Percentiles rank a stretch among this genome's conserved stretches.
Conservation (phyloP, 2,888 invertebrate species). For the Eumacrocentrus americanus region DNA sequence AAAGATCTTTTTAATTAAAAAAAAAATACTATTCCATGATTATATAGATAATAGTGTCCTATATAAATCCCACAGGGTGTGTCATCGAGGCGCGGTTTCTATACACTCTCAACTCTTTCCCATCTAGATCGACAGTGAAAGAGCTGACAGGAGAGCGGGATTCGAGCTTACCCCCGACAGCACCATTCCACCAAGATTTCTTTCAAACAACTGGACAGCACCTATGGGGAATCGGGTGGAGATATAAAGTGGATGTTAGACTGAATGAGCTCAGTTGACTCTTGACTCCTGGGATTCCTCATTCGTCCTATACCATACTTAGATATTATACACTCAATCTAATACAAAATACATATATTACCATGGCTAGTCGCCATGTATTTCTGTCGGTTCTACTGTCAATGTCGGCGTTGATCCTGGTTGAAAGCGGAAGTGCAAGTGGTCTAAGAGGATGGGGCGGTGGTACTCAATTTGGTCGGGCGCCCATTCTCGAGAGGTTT, state of each 20-base stretch:
- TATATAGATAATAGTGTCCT: too few relatives aligned
- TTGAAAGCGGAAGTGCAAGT: slow-evolving; percentile 18
- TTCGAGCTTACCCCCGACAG: background rate
- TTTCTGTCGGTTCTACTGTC: background rate
- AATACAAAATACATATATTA: too few relatives aligned
- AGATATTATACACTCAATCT: too few relatives aligned
- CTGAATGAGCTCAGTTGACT: background rate
- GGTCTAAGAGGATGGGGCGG: slow-evolving; percentile 42
- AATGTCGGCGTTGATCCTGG: background rate
- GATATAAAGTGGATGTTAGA: background rate
- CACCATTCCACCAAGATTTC: background rate
- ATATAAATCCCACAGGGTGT: too few relatives aligned
- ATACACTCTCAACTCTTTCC: background rate
- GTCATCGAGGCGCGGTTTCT: background rate
- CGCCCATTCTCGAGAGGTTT: slow-evolving; percentile 71
- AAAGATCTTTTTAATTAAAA: background rate
- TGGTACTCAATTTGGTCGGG: slow-evolving; percentile 49
- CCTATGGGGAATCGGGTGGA: background rate
- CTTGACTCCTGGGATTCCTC: background rate
- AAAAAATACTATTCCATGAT: background rate
- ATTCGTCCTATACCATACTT: background rate
- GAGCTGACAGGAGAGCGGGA: background rate
- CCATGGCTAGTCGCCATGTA: background rate
- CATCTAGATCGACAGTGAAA: background rate
- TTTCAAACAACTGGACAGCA: too few relatives aligned